A percentile compares a stretch with the other conserved stretches of the same genome.
Conservation (phyloP, 1,140 invertebrate species). For the Pomacea maculata region DNA sequence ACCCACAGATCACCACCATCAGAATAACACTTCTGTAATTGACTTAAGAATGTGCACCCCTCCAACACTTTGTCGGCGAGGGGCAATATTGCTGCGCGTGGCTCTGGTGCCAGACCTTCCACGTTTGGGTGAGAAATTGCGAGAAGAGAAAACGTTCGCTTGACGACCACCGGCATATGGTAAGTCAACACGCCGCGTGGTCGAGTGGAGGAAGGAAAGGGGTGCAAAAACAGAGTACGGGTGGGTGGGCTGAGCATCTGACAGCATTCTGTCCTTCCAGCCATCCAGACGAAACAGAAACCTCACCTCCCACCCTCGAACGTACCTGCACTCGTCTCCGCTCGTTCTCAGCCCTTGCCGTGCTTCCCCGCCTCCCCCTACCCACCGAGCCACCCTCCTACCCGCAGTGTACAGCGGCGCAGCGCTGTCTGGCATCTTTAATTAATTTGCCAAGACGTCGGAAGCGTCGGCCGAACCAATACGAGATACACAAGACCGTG, state of each 20-base stretch:
- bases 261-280: not conserved
- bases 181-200: too few relatives aligned
- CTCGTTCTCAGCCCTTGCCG: not conserved
- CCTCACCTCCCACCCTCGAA: not conserved
- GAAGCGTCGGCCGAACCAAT: too few relatives aligned
- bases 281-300: conserved; percentile 1
- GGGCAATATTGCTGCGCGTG: too few relatives aligned
- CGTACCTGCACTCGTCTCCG: not conserved
- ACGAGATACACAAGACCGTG: too few relatives aligned
- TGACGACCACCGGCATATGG: not conserved
- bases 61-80: too few relatives aligned
- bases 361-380: not conserved
- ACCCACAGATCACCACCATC: too few relatives aligned
- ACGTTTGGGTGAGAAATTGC: too few relatives aligned
- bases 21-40: too few relatives aligned
- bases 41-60: too few relatives aligned
- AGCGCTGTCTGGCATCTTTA: conserved; percentile 18
- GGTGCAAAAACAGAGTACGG: not conserved
- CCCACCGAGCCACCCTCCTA: not conserved
- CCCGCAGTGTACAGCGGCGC: not conserved
- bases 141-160: too few relatives aligned
- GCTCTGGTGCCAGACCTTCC: too few relatives aligned
- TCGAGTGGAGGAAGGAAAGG: not conserved
- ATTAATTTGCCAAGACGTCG: not conserved
- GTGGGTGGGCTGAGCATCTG: not conserved